Conservation (phyloP, 2,797 vertebrate species). For the Clarias pachynema region DNA sequence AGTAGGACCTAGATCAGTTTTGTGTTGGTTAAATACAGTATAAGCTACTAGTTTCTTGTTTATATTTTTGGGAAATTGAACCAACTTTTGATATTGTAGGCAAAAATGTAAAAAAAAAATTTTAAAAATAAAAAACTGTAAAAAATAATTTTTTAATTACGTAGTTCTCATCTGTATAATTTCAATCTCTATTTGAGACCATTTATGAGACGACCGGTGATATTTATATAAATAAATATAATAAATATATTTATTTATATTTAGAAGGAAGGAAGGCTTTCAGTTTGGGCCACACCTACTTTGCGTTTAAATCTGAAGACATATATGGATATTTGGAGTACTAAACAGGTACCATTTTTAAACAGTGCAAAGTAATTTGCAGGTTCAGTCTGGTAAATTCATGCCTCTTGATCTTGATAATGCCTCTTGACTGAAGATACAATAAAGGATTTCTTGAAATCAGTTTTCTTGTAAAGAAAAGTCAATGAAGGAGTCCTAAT, state of each 20-base stretch:
- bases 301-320: not conserved
- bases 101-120: not conserved
- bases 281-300: not conserved
- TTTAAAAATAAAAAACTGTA: not conserved
- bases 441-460: not conserved
- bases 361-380: not conserved
- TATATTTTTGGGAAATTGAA: not conserved
- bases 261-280: not conserved
- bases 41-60: not conserved
- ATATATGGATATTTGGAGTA: not conserved
- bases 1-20: not conserved
- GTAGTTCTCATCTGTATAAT: not conserved
- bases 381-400: no score
- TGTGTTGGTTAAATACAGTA: not conserved
- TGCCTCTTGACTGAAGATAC: not conserved
- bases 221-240: no score
- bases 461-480: not conserved
- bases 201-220: not conserved
- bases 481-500: conserved; percentile 45
- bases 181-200: not conserved
- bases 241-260: no score
- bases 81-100: not conserved
- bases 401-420: not conserved
- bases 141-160: not conserved
- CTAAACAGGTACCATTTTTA: not conserved